Evolutionary conservation across 2,888 invertebrate genomes (phyloP), one percentile per base, ranked within the genome.

Genomic region (Tachystola acroxantha): DNA sequence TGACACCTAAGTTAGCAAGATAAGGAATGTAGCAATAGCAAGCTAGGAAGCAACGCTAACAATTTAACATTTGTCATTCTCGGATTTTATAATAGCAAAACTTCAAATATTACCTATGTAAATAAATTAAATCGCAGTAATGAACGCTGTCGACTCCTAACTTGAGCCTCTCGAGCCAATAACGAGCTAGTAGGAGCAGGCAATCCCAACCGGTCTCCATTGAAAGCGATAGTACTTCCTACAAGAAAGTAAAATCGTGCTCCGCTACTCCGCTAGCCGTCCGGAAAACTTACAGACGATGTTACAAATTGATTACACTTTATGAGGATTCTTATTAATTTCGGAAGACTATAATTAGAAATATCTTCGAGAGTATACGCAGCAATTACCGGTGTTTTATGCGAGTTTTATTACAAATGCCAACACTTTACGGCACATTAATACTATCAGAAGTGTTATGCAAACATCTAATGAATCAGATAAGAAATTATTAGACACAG

Each of bases 211-310:
- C 86, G 86, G 84, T 84, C 80, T 63, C 65, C 64, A 64, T 77
- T 70, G 86, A 86, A 85, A 86, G 86, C 74, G 86, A 86, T 68
- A 84, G 70, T 76, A 78, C 77, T 85, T 84, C 84, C 84, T 82
- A 77, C 74, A 82, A 75, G 86, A 85, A 85, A 86, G 85, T 86
- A 85, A 84, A 82, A 81, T 75, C 64, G 57, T 66, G 67, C 55
- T 59, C 59, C 55, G 67, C 60, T 64, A 34, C 44, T 40, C 45
- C 31, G 43, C 39, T 39, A 68, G 67, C 57, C 53, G 66, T 54
- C 65, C 76, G 79, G 79, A 77, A 84, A 76, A 73, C 70, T 58
- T 44, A 46, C 42, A 51, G 45, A 45, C 49, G 55, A 51, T 57
- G 47, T 57, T 57, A 52, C 51, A 27, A 6, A 24, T 24, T 7